Conservation (phyloP, 1,140 invertebrate species). For the Neodiprion fabricii region DNA sequence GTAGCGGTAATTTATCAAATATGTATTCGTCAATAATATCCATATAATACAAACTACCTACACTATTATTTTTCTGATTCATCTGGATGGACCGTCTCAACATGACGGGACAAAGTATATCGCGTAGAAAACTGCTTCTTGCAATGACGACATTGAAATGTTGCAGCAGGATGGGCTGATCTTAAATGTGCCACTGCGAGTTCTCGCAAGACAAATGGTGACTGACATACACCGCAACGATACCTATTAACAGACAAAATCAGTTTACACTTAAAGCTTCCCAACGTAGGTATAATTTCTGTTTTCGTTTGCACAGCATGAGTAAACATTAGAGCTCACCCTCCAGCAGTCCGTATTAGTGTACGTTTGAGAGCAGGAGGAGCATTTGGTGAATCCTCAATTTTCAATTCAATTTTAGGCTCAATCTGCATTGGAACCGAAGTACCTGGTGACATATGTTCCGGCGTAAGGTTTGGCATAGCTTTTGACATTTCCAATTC, state of each 20-base stretch:
- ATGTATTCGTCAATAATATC: not conserved
- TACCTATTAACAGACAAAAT: conserved; percentile 33
- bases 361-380: conserved; percentile 46
- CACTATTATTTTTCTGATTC: conserved; percentile 44
- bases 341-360: conserved; percentile 43
- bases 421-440: conserved; percentile 34
- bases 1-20: not conserved
- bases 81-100: conserved; percentile 48
- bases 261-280: not conserved
- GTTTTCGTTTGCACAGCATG: too few relatives aligned
- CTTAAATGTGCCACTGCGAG: conserved; percentile 50
- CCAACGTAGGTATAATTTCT: too few relatives aligned
- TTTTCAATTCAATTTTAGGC: conserved; percentile 38
- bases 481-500: conserved; percentile 29
- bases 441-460: conserved; percentile 32
- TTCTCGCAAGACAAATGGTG: conserved; percentile 48
- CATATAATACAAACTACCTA: not conserved
- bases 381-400: conserved; percentile 32
- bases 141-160: conserved; percentile 52
- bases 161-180: conserved; percentile 50
- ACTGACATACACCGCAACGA: conserved; percentile 50
- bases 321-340: conserved; percentile 34
- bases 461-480: conserved; percentile 40
- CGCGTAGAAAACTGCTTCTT: conserved; percentile 50
- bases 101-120: conserved; percentile 49